A percentile compares a stretch with the other conserved stretches of the same genome.
These are phyloP conservation scores for Redunca redunca DNA, from an alignment of 2,113 vertebrate genomes.

Conservation along the genomic window DNA sequence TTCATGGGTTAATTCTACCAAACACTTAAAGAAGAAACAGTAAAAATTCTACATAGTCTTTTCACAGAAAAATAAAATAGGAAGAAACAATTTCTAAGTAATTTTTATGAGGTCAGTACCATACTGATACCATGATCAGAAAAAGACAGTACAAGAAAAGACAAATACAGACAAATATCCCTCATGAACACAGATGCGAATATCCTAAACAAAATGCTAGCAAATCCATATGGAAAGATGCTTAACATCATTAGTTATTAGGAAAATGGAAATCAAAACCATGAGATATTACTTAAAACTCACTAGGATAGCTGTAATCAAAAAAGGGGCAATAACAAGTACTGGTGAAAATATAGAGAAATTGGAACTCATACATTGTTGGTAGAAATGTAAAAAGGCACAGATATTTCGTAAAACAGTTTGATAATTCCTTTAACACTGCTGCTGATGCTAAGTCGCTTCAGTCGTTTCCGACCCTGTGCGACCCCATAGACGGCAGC, in stretches of 20 bases:
- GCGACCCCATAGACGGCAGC: accelerated
- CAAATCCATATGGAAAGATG: not conserved
- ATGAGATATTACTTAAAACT: not conserved
- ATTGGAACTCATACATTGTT: not conserved
- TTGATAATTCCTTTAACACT: not conserved
- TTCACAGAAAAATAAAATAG: not conserved
- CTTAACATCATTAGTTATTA: not conserved
- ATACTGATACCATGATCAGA: not conserved
- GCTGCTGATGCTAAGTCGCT: not conserved
- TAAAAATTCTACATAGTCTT: not conserved
- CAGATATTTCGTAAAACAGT: not conserved
- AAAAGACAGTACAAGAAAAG: not conserved
- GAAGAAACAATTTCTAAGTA: not conserved
- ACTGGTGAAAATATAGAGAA: not conserved
- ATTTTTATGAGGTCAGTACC: not conserved
- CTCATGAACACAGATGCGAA: not conserved
- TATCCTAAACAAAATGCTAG: not conserved
- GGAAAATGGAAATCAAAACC: not conserved
- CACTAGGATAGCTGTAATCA: not conserved
- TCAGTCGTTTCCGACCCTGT: not conserved
- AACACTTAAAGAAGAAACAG: not conserved
- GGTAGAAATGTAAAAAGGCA: not conserved
- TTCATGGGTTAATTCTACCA: not conserved
- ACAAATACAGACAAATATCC: not conserved
- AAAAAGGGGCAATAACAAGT: not conserved